phyloP scores from a whole-genome alignment of 2,113 vertebrate species.

The Turnix velox region DNA sequence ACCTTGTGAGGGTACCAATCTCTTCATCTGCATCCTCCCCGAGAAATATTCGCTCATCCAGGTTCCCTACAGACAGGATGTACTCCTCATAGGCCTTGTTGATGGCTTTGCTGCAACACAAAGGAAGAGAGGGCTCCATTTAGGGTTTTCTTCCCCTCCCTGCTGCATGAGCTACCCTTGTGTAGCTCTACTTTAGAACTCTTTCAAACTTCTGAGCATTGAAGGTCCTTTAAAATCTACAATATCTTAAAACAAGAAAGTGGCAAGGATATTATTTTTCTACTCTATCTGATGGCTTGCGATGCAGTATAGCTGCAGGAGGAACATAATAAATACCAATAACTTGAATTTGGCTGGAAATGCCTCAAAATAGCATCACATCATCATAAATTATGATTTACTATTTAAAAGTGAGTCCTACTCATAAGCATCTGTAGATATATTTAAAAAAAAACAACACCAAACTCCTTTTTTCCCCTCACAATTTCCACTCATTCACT shows the following conservation, averaged over 20 bases:
- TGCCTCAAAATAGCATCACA: background rate
- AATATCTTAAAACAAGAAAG: background rate
- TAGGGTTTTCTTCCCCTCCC: background rate
- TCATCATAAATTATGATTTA: background rate
- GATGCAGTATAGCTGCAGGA: background rate
- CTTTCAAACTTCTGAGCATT: background rate
- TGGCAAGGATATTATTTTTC: background rate
- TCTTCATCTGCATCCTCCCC: constrained; percentile 88
- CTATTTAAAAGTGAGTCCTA: background rate
- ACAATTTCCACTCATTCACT: background rate
- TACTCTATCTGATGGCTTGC: background rate
- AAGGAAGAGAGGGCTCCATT: background rate
- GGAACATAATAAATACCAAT: background rate
- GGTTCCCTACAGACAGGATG: constrained; percentile 83
- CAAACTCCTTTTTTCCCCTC: background rate
- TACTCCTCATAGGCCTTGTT: constrained; percentile 91
- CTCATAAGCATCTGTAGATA: background rate
- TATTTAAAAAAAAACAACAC: background rate
- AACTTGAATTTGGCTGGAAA: background rate
- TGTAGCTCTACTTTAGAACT: background rate
- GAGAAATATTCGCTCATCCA: constrained; percentile 92
- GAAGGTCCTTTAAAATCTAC: background rate
- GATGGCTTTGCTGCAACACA: constrained; percentile 80
- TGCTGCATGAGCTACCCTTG: background rate
- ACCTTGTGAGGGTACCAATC: constrained; percentile 82